phyloP scores from a whole-genome alignment of 2,797 vertebrate species.

The Mionectes olivaceus region DNA sequence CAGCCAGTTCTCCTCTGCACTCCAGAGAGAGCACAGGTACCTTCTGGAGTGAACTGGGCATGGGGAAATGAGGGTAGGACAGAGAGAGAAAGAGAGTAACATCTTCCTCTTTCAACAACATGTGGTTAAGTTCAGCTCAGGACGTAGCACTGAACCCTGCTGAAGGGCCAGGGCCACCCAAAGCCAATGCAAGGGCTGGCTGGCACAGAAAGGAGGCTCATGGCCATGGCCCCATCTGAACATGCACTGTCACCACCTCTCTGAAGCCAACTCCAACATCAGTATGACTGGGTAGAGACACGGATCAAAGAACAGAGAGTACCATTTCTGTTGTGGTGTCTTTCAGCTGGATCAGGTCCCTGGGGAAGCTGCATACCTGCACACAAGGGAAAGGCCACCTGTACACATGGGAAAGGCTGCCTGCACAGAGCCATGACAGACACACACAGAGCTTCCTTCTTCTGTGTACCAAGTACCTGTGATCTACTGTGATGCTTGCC shows the following conservation, averaged over 20 bases:
- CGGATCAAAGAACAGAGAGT: background rate
- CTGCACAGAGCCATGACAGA: background rate
- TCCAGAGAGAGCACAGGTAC: background rate
- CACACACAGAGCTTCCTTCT: background rate
- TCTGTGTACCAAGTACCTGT: background rate
- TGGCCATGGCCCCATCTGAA: background rate
- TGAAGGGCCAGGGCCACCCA: background rate
- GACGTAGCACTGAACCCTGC: background rate
- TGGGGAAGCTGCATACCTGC: background rate
- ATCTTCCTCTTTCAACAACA: background rate
- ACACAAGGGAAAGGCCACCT: background rate
- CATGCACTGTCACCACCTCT: background rate
- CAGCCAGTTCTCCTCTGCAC: background rate
- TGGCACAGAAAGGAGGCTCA: background rate
- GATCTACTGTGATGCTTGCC: background rate
- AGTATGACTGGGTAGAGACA: background rate
- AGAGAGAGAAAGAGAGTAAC: background rate
- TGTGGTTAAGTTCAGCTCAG: background rate
- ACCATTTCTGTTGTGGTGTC: background rate
- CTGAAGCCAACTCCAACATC: rapidly evolving
- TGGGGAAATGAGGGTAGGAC: background rate
- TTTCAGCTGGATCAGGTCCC: background rate
- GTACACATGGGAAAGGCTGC: background rate
- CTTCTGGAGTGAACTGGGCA: background rate
- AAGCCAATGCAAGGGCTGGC: background rate